Percentiles rank a stretch among this genome's conserved stretches.
These are phyloP conservation scores for Caranx melampygus DNA, from an alignment of 2,113 vertebrate species.

Conservation along the genomic window DNA sequence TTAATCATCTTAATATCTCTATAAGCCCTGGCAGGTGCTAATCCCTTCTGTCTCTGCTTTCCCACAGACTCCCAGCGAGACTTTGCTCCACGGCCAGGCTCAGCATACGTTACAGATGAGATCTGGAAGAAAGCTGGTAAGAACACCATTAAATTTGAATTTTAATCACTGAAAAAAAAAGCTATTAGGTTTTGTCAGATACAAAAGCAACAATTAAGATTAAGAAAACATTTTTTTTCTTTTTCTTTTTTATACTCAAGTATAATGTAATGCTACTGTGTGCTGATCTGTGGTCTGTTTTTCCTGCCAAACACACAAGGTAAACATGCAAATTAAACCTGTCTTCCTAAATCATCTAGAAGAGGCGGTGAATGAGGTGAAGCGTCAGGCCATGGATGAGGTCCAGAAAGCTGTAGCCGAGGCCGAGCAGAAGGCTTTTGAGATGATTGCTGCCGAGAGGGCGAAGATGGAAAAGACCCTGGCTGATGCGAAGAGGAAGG, in stretches of 20 bases:
- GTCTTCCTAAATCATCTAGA: slow-evolving; percentile 78
- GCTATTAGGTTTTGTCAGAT: neutral
- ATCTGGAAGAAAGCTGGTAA: slow-evolving; percentile 99
- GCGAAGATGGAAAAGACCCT: slow-evolving; percentile 99
- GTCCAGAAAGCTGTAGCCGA: slow-evolving; percentile 98
- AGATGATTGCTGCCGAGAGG: slow-evolving; percentile 96
- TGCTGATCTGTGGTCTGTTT: neutral
- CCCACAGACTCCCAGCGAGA: slow-evolving; percentile 92
- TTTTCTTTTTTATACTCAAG: no score
- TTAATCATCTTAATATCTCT: slow-evolving; percentile 44
- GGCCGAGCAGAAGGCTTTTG: slow-evolving; percentile 98
- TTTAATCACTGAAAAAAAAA: neutral
- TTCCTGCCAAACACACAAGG: neutral
- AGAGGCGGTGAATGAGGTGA: slow-evolving; percentile 99
- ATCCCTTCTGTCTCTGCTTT: slow-evolving; percentile 59
- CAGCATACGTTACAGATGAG: slow-evolving; percentile 96
- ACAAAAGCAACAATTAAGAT: no score
- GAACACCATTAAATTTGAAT: slow-evolving; percentile 25
- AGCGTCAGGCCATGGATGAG: slow-evolving; percentile 99
- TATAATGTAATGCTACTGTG: neutral
- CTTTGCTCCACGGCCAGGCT: slow-evolving; percentile 88
- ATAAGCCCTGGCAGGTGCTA: slow-evolving; percentile 55
- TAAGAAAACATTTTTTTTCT: neutral
- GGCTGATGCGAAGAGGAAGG: slow-evolving; percentile 93
- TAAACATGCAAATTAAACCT: neutral